A percentile compares a stretch with the other conserved stretches of the same genome.
These are phyloP conservation scores for Acronicta aceris DNA, from an alignment of 2,888 invertebrate species.

Conservation along the genomic window DNA sequence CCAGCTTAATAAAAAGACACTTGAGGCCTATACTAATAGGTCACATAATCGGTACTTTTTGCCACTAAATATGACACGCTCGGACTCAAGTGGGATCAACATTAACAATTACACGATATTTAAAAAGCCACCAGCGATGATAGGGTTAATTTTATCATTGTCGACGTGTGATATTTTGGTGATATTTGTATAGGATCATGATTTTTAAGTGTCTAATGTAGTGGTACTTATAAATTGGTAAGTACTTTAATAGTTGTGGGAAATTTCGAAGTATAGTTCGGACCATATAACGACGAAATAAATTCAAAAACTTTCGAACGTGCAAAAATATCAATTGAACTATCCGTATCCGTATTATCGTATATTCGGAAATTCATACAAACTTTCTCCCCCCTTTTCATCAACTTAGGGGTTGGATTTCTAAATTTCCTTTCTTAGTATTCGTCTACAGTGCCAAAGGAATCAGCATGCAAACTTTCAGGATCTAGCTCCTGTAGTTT, in stretches of 20 bases:
- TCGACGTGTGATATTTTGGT: slow-evolving; percentile 42
- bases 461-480: too few relatives aligned
- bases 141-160: slow-evolving; percentile 51
- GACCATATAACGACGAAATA: too few relatives aligned
- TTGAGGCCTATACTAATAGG: slow-evolving; percentile 49
- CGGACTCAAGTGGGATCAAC: slow-evolving; percentile 78
- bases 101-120: slow-evolving; percentile 69
- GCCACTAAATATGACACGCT: slow-evolving; percentile 74
- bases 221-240: slow-evolving; percentile 14
- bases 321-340: too few relatives aligned
- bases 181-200: slow-evolving; percentile 34
- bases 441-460: too few relatives aligned
- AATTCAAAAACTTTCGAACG: too few relatives aligned
- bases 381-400: too few relatives aligned
- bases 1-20: slow-evolving; percentile 69
- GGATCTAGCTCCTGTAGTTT: too few relatives aligned
- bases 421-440: too few relatives aligned
- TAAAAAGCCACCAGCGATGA: slow-evolving; percentile 60
- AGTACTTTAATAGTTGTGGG: slow-evolving; percentile 23
- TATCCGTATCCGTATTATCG: too few relatives aligned
- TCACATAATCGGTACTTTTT: slow-evolving; percentile 54
- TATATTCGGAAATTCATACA: too few relatives aligned
- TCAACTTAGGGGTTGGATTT: too few relatives aligned
- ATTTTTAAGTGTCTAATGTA: slow-evolving; percentile 24
- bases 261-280: neutral